Base-by-base conservation (phyloP, 2,797 vertebrate species). In the Nannoperca australis region DNA sequence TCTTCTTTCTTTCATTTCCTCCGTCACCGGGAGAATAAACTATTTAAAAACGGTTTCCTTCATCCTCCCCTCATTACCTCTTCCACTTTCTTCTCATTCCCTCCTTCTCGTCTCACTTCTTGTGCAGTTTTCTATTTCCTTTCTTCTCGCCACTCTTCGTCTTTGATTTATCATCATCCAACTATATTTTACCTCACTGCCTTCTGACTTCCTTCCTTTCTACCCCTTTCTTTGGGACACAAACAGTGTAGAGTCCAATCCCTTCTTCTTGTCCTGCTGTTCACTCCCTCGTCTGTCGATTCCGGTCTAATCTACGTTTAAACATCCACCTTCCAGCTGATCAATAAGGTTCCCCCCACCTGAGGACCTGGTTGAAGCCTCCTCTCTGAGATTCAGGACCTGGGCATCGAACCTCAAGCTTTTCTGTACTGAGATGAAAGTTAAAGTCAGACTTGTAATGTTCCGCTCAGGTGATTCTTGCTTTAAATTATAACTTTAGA, bases 241-340 rank as follows among this genome's bases (percentile, higher is more conserved):
- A 45, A 14, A 15, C 13, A 0, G 13, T 32, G 30, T 32, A 32
- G 14, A 45, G 13, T n/a, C 17, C 13, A 8, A 22, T 30, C 20
- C 4, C 44, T 32, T 32, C 30, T 32, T 32, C 3, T 4, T 2
- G 5, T 22, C 40, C 53, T 59, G n/a, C 14, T 36, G 58, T 59
- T 58, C 58, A 50, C 12, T 34, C 24, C 2, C 50, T 61, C 20
- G 7, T 27, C 47, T 40, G 53, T 66, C 34, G 32, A 49, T 55
- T 34, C 49, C 34, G 40, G 42, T 67, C 63, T 67, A 67, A 62
- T 67, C 71, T 2, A 36, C 44, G 42, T 50, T 72, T 24, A 51
- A 76, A 62, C 55, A 44, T 40, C 59, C 36, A 54, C 44, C 36
- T 61, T 34, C 14, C 13, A 7, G 34, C 68, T 38, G 73, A 72